phyloP scores from a whole-genome alignment of 2,797 vertebrate genomes.

The Sebastes taczanowskii region DNA sequence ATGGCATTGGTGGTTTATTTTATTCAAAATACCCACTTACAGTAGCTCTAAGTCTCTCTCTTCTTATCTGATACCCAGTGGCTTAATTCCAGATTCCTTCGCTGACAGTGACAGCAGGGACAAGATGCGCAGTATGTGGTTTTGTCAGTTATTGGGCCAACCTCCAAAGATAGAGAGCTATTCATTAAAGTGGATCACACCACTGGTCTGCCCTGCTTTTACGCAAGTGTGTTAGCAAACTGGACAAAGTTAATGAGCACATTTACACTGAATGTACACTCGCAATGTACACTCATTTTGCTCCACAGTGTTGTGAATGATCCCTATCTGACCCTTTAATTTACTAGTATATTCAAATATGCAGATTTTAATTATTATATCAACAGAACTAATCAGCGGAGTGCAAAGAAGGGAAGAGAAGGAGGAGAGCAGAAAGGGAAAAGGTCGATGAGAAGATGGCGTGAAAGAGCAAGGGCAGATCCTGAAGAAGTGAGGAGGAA shows the following conservation, averaged over 20 bases:
- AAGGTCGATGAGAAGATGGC: not conserved
- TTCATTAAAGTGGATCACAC: conserved; percentile 58
- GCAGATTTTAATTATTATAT: conserved; percentile 17
- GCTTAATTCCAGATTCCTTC: conserved; percentile 45
- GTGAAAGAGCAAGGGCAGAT: not conserved
- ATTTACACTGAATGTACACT: not conserved
- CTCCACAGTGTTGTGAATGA: not conserved
- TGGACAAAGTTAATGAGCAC: not conserved
- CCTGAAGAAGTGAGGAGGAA: conserved; percentile 4
- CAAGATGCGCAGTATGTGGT: conserved; percentile 32
- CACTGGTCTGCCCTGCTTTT: conserved; percentile 12
- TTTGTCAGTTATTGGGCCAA: conserved; percentile 49
- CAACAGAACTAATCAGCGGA: not conserved
- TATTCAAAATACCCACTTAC: conserved; percentile 8
- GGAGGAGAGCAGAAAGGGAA: not conserved
- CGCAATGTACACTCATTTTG: not conserved
- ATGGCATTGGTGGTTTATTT: not conserved
- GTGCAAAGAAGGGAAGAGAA: not conserved
- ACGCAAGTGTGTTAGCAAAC: conserved; percentile 21
- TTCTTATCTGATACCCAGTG: conserved; percentile 18
- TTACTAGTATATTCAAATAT: conserved; percentile 7
- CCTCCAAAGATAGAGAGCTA: conserved; percentile 51
- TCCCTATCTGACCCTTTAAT: not conserved
- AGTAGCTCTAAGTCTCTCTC: not conserved
- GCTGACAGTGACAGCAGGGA: conserved; percentile 33